Evolutionary conservation across 64 coral and sea anemone species (phyloP).

Genomic region (Astreopora myriophthalma): DNA sequence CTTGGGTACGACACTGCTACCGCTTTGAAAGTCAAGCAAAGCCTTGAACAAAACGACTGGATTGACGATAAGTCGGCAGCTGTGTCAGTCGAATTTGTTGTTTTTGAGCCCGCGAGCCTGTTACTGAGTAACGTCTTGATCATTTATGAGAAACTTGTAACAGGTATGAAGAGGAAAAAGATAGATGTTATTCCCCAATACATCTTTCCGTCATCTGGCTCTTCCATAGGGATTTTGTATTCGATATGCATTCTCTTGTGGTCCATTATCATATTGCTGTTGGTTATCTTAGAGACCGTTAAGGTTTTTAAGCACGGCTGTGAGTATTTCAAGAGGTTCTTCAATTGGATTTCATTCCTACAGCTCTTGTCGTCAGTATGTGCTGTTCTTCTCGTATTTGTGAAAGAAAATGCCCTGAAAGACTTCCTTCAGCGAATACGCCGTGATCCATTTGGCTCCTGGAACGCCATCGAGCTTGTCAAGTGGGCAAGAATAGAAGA

Average conservation of each 20-base stretch:
- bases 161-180: neutral
- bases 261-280: constrained; percentile 40
- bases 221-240: neutral
- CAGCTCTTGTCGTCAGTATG: constrained; percentile 52
- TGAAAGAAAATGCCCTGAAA: constrained; percentile 60
- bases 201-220: constrained; percentile 26
- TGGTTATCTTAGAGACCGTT: constrained; percentile 35
- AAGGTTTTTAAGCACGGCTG: constrained; percentile 4
- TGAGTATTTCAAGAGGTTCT: constrained; percentile 43
- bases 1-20: constrained; percentile 65
- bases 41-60: constrained; percentile 41
- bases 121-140: constrained; percentile 53
- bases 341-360: constrained; percentile 70
- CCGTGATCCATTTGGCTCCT: constrained; percentile 58
- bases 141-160: constrained; percentile 44
- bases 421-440: constrained; percentile 51
- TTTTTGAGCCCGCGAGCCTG: constrained; percentile 69
- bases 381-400: constrained; percentile 10
- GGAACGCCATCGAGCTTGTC: constrained; percentile 38
- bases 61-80: constrained; percentile 58
- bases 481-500: constrained; percentile 54
- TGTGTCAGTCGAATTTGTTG: constrained; percentile 58
- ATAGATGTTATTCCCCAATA: constrained; percentile 62
- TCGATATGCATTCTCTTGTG: constrained; percentile 59
- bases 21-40: neutral